These are phyloP conservation scores for Chironomus tentans DNA, from an alignment of 2,888 invertebrate species.

Conservation along the genomic window DNA sequence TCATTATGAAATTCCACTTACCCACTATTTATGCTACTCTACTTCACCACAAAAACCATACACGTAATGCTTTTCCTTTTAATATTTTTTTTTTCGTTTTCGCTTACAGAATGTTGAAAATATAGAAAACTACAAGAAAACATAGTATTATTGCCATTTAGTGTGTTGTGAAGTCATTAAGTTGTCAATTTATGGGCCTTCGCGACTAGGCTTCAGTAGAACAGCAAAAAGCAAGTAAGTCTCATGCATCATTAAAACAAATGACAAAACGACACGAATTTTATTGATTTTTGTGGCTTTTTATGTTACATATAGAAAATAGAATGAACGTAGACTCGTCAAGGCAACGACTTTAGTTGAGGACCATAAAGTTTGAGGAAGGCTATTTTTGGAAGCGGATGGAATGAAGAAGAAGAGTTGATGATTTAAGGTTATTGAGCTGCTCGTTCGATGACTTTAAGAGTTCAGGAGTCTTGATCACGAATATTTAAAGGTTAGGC, in stretches of 20 bases:
- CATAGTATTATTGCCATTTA: conserved; percentile 24
- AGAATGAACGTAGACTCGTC: not conserved
- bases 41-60: not conserved
- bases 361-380: not conserved
- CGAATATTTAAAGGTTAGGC: no score
- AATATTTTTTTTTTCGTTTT: not conserved
- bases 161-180: conserved; percentile 26
- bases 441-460: no score
- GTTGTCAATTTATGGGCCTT: conserved; percentile 23
- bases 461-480: no score
- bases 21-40: not conserved
- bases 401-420: no score
- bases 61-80: not conserved
- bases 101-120: not conserved
- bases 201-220: not conserved
- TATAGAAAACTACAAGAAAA: not conserved
- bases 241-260: conserved; percentile 25
- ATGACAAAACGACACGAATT: conserved; percentile 18
- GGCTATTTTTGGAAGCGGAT: no score
- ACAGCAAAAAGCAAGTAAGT: conserved; percentile 2
- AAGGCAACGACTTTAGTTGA: not conserved
- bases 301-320: not conserved
- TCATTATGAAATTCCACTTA: not conserved
- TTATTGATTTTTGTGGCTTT: conserved; percentile 11
- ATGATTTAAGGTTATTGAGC: no score